A percentile compares a stretch with the other conserved stretches of the same genome.
Conservation (phyloP, 2,888 invertebrate species). For the Nemurella pictetii region DNA sequence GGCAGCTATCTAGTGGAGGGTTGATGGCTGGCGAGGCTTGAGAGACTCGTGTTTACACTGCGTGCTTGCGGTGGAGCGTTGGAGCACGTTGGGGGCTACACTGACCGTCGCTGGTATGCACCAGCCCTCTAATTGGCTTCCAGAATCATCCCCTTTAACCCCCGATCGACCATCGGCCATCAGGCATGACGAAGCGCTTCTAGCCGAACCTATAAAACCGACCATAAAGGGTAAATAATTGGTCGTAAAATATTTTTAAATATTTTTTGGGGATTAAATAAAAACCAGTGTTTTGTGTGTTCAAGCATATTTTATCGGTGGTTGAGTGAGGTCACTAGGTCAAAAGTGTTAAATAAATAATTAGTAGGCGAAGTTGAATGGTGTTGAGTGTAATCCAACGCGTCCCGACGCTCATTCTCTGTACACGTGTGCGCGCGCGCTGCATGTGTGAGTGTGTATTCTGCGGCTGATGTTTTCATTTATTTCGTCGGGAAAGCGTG, state of each 20-base stretch:
- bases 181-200: not conserved
- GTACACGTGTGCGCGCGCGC: too few species aligned
- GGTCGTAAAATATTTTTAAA: not conserved
- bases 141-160: conserved; percentile 10
- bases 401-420: too few species aligned
- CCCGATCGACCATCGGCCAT: not conserved
- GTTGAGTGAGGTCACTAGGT: too few species aligned
- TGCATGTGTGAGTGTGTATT: not conserved
- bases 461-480: not conserved
- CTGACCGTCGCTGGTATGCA: not conserved
- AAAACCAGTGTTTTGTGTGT: not conserved
- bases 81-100: not conserved
- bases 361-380: not conserved
- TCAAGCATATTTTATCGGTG: not conserved
- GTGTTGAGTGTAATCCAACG: too few species aligned
- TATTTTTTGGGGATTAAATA: not conserved
- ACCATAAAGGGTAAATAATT: not conserved
- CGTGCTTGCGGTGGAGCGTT: not conserved
- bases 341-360: not conserved
- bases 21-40: not conserved
- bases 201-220: not conserved
- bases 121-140: not conserved
- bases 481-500: not conserved
- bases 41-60: not conserved
- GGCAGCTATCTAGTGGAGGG: not conserved